Evolutionary conservation across 2,797 vertebrate genomes (phyloP).

Genomic region (Tympanoctomys barrerae): DNA sequence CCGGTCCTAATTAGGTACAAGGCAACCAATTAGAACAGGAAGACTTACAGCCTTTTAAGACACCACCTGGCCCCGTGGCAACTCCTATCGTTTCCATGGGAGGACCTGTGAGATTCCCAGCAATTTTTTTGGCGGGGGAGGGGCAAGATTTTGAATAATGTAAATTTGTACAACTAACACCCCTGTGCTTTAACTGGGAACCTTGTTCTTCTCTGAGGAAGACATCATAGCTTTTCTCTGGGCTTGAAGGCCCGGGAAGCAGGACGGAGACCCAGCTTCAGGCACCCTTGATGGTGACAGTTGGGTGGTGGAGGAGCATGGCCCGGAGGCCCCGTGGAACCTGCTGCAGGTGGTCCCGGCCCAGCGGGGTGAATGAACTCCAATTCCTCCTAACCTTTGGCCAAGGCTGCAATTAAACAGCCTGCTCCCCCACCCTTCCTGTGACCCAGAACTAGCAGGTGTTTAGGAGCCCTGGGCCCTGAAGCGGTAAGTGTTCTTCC

Average conservation of each 20-base stretch:
- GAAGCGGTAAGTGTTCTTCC: background rate
- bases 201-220: background rate
- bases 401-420: background rate
- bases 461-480: background rate
- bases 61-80: background rate
- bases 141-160: background rate
- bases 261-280: background rate
- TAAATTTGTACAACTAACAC: background rate
- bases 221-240: background rate
- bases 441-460: background rate
- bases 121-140: background rate
- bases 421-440: background rate
- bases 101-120: conserved; percentile 61
- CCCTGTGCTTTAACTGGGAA: background rate
- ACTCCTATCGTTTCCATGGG: conserved; percentile 36
- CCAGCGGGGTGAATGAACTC: background rate
- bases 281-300: background rate
- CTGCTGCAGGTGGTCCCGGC: background rate
- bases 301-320: background rate
- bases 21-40: conserved; percentile 52
- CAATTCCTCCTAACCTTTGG: background rate
- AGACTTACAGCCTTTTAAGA: conserved; percentile 49
- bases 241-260: background rate
- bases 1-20: conserved; percentile 1
- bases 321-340: background rate